phyloP scores from a whole-genome alignment of 2,888 invertebrate genomes.

The Conchocele bisecta region DNA sequence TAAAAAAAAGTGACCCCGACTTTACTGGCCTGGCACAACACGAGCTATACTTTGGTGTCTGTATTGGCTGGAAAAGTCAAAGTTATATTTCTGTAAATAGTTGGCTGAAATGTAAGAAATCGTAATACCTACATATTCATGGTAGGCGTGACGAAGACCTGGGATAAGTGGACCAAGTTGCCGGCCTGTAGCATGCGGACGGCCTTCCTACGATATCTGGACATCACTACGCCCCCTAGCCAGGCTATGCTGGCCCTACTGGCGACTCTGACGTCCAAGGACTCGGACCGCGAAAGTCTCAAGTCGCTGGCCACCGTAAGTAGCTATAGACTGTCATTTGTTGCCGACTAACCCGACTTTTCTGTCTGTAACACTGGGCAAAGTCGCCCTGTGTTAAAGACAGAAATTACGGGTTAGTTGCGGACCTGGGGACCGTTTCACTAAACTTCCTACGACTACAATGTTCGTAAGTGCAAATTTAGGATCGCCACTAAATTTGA shows the following conservation, averaged over 20 bases:
- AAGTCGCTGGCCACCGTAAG: conserved; percentile 89
- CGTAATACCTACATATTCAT: no score
- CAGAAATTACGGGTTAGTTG: neutral
- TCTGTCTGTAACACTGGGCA: neutral
- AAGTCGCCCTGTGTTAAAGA: neutral
- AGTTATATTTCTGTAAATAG: no score
- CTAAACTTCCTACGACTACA: no score
- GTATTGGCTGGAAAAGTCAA: no score
- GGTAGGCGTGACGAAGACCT: conserved; percentile 92
- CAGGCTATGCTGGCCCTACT: conserved; percentile 92
- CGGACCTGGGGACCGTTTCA: no score
- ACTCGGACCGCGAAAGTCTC: conserved; percentile 89
- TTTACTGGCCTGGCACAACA: neutral
- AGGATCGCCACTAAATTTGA: no score
- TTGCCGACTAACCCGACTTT: neutral
- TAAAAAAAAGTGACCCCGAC: no score
- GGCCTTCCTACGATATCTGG: conserved; percentile 91
- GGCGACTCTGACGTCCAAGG: conserved; percentile 90
- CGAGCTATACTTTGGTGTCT: neutral
- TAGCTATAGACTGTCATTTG: neutral
- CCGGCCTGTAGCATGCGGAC: conserved; percentile 87
- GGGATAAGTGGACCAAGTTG: conserved; percentile 91
- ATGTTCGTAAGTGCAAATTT: no score
- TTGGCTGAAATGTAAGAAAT: no score
- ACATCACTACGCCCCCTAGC: conserved; percentile 95